phyloP scores from a whole-genome alignment of 1,140 invertebrate species.

The Nasonia vitripennis region DNA sequence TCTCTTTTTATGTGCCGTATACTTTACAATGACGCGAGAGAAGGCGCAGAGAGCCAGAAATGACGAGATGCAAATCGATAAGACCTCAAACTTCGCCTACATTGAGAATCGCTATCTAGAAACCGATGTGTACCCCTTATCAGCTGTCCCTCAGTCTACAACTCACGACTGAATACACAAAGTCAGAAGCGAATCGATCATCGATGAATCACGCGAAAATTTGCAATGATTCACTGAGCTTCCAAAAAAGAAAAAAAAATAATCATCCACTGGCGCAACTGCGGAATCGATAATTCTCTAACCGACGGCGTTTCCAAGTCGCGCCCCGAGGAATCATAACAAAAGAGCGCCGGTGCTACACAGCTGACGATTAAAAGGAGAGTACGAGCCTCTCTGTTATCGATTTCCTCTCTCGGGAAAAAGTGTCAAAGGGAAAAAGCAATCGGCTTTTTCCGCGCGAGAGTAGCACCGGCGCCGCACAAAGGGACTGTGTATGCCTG shows the following conservation, averaged over 20 bases:
- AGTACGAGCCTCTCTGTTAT: neutral
- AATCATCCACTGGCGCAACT: neutral
- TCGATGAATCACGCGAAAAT: neutral
- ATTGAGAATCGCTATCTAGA: neutral
- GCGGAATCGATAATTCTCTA: neutral
- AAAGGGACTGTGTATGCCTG: no score
- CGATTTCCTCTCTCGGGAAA: neutral
- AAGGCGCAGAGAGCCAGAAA: no score
- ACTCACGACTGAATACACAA: neutral
- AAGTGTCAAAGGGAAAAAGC: slow-evolving; percentile 6
- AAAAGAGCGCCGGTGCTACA: neutral
- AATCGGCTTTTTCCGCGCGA: neutral
- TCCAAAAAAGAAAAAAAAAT: no score
- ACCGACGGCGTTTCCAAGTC: neutral
- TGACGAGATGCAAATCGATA: neutral
- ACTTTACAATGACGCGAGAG: no score
- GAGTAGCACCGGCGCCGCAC: neutral
- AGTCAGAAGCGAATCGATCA: no score
- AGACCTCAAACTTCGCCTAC: neutral
- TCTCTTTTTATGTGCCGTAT: no score
- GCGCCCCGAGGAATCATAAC: neutral
- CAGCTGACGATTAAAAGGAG: neutral
- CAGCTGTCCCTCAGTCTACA: neutral
- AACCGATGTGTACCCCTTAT: neutral
- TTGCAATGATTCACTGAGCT: neutral